Percentiles rank a stretch among this genome's conserved stretches.
Conservation (phyloP, 2,113 vertebrate species). For the Marcusenius ussheri region DNA sequence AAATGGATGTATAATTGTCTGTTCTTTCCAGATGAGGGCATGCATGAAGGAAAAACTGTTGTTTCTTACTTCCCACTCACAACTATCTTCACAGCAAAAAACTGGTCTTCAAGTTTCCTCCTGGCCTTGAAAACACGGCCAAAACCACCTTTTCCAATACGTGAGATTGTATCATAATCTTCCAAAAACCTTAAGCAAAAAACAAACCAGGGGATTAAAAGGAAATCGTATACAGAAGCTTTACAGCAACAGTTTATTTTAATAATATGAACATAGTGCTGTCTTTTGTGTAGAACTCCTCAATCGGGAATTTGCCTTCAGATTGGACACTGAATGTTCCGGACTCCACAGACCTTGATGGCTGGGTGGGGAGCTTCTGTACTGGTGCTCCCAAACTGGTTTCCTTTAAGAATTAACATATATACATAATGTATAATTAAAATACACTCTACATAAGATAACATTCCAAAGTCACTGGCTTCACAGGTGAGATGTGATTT, state of each 20-base stretch:
- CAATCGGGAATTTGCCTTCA: background rate
- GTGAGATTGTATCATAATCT: slow-evolving; percentile 45
- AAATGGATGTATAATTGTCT: background rate
- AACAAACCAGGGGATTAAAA: background rate
- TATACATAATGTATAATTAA: background rate
- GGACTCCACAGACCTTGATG: background rate
- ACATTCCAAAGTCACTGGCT: background rate
- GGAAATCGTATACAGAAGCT: background rate
- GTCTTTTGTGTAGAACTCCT: background rate
- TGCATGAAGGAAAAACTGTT: background rate
- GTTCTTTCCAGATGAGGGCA: background rate
- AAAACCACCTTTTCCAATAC: slow-evolving; percentile 51
- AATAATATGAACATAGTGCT: background rate
- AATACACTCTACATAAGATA: background rate
- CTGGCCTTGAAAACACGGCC: slow-evolving; percentile 57
- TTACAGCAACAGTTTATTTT: background rate
- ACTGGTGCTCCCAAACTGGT: background rate
- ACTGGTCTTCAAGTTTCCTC: slow-evolving; percentile 26
- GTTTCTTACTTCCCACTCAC: slow-evolving; percentile 44
- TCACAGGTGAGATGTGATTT: background rate
- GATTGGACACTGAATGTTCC: background rate
- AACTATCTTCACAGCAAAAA: slow-evolving; percentile 58
- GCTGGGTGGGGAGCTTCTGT: background rate
- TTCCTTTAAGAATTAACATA: background rate
- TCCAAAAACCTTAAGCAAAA: slow-evolving; percentile 44